phyloP scores from a whole-genome alignment of 2,888 invertebrate species.

The Brachyptera risi region DNA sequence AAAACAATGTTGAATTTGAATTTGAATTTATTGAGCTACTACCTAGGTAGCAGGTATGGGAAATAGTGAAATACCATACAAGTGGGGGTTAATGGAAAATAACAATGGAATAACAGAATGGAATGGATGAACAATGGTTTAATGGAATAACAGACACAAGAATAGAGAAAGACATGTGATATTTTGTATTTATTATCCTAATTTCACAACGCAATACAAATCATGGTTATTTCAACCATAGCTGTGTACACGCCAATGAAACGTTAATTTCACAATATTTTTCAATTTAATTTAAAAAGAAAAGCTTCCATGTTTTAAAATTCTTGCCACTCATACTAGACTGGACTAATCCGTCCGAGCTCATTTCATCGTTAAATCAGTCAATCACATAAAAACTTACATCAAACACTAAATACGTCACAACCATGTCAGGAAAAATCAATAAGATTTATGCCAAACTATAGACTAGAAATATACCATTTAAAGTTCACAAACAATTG shows the following conservation, averaged over 20 bases:
- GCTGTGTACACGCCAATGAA: conserved; percentile 9
- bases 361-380: background rate
- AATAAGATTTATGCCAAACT: conserved; percentile 14
- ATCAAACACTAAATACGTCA: conserved; percentile 19
- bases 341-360: background rate
- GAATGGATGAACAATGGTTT: no score
- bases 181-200: conserved; percentile 1
- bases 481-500: background rate
- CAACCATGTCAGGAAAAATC: conserved; percentile 21
- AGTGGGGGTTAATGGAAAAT: no score
- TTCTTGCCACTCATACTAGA: background rate
- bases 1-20: no score
- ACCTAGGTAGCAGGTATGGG: no score
- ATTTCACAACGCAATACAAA: conserved; percentile 12
- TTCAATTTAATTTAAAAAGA: background rate
- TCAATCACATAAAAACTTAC: conserved; percentile 8
- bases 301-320: background rate
- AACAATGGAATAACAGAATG: no score
- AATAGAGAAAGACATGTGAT: background rate
- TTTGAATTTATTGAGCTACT: no score
- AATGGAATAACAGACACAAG: no score
- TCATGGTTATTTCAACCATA: background rate
- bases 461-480: conserved; percentile 16
- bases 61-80: no score
- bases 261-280: background rate